phyloP scores from a whole-genome alignment of 1,140 invertebrate genomes.

The Plodia interpunctella region DNA sequence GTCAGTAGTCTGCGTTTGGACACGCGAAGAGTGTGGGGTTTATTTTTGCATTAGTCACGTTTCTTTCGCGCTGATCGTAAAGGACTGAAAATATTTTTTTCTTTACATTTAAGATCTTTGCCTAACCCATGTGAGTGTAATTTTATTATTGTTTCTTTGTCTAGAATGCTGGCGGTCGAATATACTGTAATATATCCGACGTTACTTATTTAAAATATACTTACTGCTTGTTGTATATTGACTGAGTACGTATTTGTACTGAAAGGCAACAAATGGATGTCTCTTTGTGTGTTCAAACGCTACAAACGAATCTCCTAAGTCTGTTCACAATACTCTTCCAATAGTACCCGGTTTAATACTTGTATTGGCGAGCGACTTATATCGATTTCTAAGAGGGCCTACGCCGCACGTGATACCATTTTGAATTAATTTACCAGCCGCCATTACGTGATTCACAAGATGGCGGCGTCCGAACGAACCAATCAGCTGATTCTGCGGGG shows the following conservation, averaged over 20 bases:
- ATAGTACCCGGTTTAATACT: constrained; percentile 20
- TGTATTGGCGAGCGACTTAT: constrained; percentile 34
- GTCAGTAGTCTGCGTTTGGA: background rate
- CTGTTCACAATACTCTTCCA: constrained; percentile 49
- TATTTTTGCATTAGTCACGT: too few relatives aligned
- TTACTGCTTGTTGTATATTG: too few relatives aligned
- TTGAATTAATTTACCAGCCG: constrained; percentile 20
- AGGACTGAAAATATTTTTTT: too few relatives aligned
- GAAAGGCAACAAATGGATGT: background rate
- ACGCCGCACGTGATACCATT: constrained; percentile 35
- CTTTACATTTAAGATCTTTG: too few relatives aligned
- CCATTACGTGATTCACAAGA: constrained; percentile 34
- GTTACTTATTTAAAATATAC: too few relatives aligned
- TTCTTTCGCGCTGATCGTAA: too few relatives aligned
- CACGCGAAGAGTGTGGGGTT: background rate
- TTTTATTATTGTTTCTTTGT: too few relatives aligned
- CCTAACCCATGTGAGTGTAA: too few relatives aligned
- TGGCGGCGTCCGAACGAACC: constrained; percentile 57
- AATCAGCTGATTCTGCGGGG: constrained; percentile 49
- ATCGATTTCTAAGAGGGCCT: constrained; percentile 26
- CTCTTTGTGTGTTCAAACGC: constrained; percentile 5
- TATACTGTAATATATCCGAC: too few relatives aligned
- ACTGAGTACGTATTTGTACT: too few relatives aligned
- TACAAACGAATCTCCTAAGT: constrained; percentile 31
- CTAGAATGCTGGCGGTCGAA: too few relatives aligned